Evolutionary conservation across 2,797 vertebrate species (phyloP).

Genomic region (Alosa sapidissima): DNA sequence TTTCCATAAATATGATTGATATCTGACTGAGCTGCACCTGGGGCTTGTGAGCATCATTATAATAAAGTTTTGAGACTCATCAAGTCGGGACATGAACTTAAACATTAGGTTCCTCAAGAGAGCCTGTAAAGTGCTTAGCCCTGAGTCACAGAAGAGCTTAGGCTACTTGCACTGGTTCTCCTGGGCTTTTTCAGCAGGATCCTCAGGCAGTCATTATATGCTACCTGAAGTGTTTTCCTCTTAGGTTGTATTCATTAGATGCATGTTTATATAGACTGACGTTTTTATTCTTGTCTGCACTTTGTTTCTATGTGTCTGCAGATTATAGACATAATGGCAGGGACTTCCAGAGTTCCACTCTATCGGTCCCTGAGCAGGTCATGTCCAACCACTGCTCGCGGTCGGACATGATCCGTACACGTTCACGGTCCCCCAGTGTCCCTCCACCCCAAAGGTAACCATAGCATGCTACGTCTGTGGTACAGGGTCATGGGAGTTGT

Average conservation of each 20-base stretch:
- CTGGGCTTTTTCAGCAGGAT: no score
- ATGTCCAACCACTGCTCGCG: conserved; percentile 88
- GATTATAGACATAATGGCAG: conserved; percentile 88
- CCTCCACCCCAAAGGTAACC: conserved; percentile 87
- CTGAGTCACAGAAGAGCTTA: no score
- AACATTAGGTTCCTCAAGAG: no score
- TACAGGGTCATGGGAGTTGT: background rate
- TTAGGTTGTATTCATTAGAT: background rate
- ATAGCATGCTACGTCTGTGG: background rate
- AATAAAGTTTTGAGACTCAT: no score
- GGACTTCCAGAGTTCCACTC: conserved; percentile 90
- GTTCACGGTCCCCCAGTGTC: conserved; percentile 90
- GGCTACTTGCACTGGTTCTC: no score
- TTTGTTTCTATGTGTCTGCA: conserved; percentile 54
- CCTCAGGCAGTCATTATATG: no score
- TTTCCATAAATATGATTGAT: no score
- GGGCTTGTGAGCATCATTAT: no score
- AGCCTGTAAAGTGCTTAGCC: no score
- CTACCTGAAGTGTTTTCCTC: background rate
- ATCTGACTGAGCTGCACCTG: no score
- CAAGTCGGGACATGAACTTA: no score
- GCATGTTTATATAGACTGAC: background rate
- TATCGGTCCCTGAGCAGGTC: conserved; percentile 94
- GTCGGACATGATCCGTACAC: conserved; percentile 82
- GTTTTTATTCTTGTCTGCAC: background rate